Base-by-base conservation (phyloP, 2,113 vertebrate genomes). In the Pristiophorus japonicus region DNA sequence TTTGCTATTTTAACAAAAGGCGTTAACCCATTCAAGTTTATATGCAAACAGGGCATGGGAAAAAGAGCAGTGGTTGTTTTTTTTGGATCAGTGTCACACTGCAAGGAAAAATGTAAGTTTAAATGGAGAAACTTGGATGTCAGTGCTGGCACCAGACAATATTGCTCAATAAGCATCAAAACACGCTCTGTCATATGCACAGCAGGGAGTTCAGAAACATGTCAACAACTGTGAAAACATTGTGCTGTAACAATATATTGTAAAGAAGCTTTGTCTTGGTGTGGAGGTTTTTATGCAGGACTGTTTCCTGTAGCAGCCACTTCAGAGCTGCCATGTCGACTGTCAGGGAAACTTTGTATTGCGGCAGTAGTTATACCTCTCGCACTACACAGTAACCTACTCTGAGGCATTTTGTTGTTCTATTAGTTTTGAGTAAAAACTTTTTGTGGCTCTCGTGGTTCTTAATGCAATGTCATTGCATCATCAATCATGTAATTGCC, bases 121-220 rank as follows among this genome's bases (percentile, higher is more conserved):
- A 90, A 63, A 92, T 38, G 34, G 30, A 90, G 62, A 94, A 94
- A 4, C 63, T 66, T 42, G 63, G 93, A 51, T 70, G 45, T 70
- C 66, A 51, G 45, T 18, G 11, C 38, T 18, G 11, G 66, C 66
- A 90, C 42, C 38, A 67, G 22, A 38, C 42, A 47, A 38, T 12
- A 70, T 47, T 94, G 65, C 24, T 94, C 65, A 66, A 70, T 81
- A 42, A 22, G 38, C 78, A 42, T 63, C 42, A 73, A 70, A 94
- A 51, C 27, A 34, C 42, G 66, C 42, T 70, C 24, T 12, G 30
- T 51, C 24, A 34, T 70, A 2, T 30, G 88, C 88, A 92, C 16
- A 63, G 42, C 93, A 34, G 93, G 66, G 65, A 94, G 93, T 94
- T 70, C 66, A 94, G 42, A 94, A 42, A 27, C 11, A 34, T 94